These are phyloP conservation scores for Hexactinellida sp. DNA, from an alignment of 37 sponge, comb jelly and placozoan species.

Conservation along the genomic window DNA sequence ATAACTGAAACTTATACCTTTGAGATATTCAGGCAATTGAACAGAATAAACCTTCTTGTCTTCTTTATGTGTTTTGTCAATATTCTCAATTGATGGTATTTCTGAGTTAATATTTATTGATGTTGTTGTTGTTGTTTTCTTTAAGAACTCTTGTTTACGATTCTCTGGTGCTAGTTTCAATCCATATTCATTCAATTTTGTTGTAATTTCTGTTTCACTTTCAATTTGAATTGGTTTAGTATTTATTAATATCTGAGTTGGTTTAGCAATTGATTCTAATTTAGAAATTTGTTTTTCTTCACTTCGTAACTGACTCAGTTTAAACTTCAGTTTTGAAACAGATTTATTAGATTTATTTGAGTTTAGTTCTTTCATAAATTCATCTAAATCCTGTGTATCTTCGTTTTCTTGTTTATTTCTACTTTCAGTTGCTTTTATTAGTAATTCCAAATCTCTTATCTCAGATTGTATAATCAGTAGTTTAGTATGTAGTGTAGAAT, in stretches of 20 bases:
- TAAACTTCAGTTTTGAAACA: background rate
- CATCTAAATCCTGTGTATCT: background rate
- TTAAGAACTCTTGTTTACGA: background rate
- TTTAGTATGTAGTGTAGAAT: background rate
- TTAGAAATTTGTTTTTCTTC: background rate
- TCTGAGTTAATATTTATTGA: background rate
- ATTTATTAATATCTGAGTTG: background rate
- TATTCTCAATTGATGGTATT: background rate
- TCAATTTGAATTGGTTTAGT: background rate
- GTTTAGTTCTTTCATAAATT: constrained; percentile 5
- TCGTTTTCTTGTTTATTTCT: background rate
- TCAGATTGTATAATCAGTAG: background rate
- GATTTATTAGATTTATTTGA: background rate
- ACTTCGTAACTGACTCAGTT: background rate
- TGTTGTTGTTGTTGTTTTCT: background rate
- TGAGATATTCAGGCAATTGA: background rate
- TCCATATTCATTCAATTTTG: background rate
- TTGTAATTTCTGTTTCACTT: background rate
- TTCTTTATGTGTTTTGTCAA: background rate
- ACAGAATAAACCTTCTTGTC: background rate
- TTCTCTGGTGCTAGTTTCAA: background rate
- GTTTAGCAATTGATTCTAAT: background rate
- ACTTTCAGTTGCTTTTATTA: background rate
- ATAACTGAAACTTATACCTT: background rate
- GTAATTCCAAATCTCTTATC: background rate